phyloP scores from a whole-genome alignment of 2,113 vertebrate species.

The Ameiurus melas region DNA sequence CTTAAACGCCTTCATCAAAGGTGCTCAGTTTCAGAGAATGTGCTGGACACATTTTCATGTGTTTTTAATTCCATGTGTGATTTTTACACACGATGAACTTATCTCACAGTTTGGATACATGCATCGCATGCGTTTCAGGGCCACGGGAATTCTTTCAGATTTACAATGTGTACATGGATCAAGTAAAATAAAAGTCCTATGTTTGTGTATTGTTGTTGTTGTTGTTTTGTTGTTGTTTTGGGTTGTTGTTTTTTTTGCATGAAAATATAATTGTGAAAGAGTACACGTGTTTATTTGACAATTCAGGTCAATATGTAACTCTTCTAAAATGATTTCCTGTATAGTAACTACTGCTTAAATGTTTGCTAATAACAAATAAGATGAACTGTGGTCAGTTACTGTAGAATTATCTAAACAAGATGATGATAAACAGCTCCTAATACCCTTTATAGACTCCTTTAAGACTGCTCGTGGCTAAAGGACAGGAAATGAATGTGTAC shows the following conservation, averaged over 20 bases:
- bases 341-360: background rate
- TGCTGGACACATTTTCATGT: background rate
- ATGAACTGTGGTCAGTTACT: background rate
- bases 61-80: background rate
- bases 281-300: background rate
- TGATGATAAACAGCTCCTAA: background rate
- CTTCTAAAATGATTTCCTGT: background rate
- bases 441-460: too few species aligned
- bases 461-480: background rate
- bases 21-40: background rate
- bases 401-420: background rate
- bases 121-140: too few species aligned
- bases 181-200: too few species aligned
- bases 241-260: too few species aligned
- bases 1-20: background rate
- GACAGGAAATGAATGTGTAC: background rate
- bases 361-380: background rate
- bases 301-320: background rate
- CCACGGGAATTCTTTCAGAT: too few species aligned
- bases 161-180: too few species aligned
- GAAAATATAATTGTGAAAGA: too few species aligned
- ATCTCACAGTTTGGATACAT: too few species aligned
- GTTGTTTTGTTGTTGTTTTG: too few species aligned
- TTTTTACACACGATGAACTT: too few species aligned
- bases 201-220: too few species aligned